Evolutionary conservation across 2,888 invertebrate species (phyloP).

Genomic region (Caradrina kadenii): DNA sequence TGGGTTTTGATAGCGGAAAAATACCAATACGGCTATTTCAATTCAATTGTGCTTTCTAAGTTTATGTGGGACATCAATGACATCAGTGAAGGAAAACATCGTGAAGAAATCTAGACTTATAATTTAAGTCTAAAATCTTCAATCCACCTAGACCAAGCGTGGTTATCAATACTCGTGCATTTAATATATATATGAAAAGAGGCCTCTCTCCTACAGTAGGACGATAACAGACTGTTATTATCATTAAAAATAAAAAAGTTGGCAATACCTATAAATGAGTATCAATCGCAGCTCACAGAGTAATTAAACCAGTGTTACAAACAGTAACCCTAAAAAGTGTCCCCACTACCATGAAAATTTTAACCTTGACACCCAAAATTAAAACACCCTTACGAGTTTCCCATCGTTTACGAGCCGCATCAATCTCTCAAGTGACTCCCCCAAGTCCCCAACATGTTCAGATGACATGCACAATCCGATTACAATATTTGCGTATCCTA

Average conservation of each 20-base stretch:
- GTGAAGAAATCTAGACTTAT: not conserved
- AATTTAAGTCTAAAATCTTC: not conserved
- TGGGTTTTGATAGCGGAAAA: too few species aligned
- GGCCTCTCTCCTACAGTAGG: too few species aligned
- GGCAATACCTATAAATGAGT: too few species aligned
- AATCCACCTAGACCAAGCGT: not conserved
- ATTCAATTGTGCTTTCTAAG: too few species aligned
- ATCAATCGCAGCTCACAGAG: not conserved
- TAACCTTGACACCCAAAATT: constrained; percentile 16
- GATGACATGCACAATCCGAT: constrained; percentile 73
- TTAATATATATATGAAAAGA: not conserved
- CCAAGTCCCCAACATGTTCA: constrained; percentile 29
- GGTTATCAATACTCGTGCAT: not conserved
- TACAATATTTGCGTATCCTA: constrained; percentile 73
- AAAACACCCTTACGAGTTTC: constrained; percentile 25
- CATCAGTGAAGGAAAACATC: not conserved
- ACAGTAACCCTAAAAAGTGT: not conserved
- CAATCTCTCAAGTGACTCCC: constrained; percentile 52
- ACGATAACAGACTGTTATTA: too few species aligned
- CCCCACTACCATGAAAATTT: not conserved
- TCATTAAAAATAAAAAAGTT: too few species aligned
- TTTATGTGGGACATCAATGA: too few species aligned
- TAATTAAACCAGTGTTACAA: not conserved
- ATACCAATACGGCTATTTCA: too few species aligned
- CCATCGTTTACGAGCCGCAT: constrained; percentile 38